These are phyloP conservation scores for Rousettus leschenaultii DNA, from an alignment of 2,113 vertebrate species.

Conservation along the genomic window DNA sequence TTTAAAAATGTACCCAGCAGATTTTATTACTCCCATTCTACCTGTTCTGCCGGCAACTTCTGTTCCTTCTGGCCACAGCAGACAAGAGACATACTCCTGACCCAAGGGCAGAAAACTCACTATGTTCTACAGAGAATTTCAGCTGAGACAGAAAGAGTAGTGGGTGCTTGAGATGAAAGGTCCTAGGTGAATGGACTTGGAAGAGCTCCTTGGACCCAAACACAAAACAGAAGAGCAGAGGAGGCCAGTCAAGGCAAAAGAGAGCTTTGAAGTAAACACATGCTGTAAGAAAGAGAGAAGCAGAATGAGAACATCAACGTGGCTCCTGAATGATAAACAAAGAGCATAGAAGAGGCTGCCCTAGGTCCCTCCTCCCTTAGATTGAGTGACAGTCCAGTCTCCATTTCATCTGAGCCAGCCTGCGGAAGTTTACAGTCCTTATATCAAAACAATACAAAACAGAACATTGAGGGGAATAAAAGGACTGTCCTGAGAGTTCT, in stretches of 20 bases:
- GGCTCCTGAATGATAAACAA: neutral
- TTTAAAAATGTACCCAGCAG: neutral
- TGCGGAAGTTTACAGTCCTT: neutral
- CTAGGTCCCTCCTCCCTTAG: neutral
- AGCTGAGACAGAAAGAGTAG: neutral
- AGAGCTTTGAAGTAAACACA: neutral
- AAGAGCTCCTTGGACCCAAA: neutral
- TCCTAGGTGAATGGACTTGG: too few relatives aligned
- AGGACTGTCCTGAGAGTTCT: neutral
- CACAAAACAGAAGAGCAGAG: neutral
- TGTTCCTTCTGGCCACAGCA: neutral
- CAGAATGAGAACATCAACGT: neutral
- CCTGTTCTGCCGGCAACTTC: neutral
- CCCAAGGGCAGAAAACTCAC: neutral
- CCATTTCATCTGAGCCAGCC: neutral
- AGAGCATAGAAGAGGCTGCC: too few relatives aligned
- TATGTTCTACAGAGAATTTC: neutral
- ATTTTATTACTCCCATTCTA: neutral
- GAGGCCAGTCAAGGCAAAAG: neutral
- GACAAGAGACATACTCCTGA: neutral
- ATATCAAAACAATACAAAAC: neutral
- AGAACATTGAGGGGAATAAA: neutral
- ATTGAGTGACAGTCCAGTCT: neutral
- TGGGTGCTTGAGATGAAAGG: neutral
- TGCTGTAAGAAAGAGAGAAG: neutral